Evolutionary conservation across 2,113 vertebrate species (phyloP), one percentile per base, ranked within the genome.

Genomic region (Menidia beryllina): DNA sequence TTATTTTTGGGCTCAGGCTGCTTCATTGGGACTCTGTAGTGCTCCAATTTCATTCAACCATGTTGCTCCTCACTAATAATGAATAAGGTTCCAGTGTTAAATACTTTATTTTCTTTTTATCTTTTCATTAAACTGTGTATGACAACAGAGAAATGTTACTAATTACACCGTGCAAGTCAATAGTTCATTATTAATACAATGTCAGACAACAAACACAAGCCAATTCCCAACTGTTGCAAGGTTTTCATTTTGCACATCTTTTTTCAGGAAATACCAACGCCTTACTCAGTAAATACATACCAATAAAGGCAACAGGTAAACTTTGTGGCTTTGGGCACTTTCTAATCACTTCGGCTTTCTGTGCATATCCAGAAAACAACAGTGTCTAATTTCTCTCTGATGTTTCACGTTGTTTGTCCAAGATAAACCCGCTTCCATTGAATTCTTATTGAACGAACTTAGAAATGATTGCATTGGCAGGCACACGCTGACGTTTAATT

Each of bases 51-150:
- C 13, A 48, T 38, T 50, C 1, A 56, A 30, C 12, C 11, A 13
- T 56, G 54, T 10, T 57, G 49, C 13, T 17, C 23, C 36, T 25
- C 19, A 36, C n/a, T 11, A 54, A 30, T 34, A 8, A 39, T 14
- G 3, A 51, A 56, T 56, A 2, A 52, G 45, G 2, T n/a, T 43
- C 15, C n/a, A 34, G 5, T 26, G 48, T 48, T 48, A 24, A 39
- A 13, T 10, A 39, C 11, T 39, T 39, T 8, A 15, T 0, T 55
- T 17, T 3, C 21, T 54, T 53, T 5, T 38, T 20, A 23, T 30
- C 7, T 52, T 60, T 58, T 61, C 19, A 53, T 71, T 54, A 43
- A 49, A 54, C 24, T 14, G 7, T 7, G 38, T 5, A 45, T 25
- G 1, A 12, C 25, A 26, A 34, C 30, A 2, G n/a, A 8, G 11